A percentile compares a stretch with the other conserved stretches of the same genome.
Conservation (phyloP, 2,888 invertebrate genomes). For the Syritta pipiens region DNA sequence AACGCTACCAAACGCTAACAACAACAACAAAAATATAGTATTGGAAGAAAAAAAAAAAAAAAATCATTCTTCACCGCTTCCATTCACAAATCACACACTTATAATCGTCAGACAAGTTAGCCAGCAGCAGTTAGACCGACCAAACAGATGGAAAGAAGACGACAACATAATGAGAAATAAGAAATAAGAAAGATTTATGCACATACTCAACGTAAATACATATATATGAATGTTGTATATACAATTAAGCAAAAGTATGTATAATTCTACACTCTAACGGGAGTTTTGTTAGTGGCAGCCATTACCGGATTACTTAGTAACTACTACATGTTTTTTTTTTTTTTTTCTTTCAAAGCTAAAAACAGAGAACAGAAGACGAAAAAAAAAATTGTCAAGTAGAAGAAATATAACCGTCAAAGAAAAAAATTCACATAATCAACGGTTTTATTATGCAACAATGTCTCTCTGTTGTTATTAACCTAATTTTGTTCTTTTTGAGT, state of each 20-base stretch:
- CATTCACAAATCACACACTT: conserved; percentile 45
- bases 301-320: background rate
- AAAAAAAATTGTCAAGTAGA: background rate
- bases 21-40: conserved; percentile 20
- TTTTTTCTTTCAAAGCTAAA: background rate
- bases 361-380: background rate
- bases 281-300: background rate
- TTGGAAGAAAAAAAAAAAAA: background rate
- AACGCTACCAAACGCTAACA: too few relatives aligned
- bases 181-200: conserved; percentile 15
- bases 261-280: conserved; percentile 20
- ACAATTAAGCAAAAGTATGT: conserved; percentile 34
- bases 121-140: background rate
- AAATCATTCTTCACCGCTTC: conserved; percentile 26
- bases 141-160: conserved; percentile 9
- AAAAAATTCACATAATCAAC: conserved; percentile 43
- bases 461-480: conserved; percentile 47
- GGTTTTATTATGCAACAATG: conserved; percentile 46
- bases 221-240: too few relatives aligned
- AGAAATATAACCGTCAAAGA: conserved; percentile 7
- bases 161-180: background rate
- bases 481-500: conserved; percentile 31
- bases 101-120: background rate
- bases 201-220: too few relatives aligned
- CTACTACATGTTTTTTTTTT: too few relatives aligned